Conservation (phyloP, 2,888 invertebrate species). For the Kuschelorhynchus macadamiae region DNA sequence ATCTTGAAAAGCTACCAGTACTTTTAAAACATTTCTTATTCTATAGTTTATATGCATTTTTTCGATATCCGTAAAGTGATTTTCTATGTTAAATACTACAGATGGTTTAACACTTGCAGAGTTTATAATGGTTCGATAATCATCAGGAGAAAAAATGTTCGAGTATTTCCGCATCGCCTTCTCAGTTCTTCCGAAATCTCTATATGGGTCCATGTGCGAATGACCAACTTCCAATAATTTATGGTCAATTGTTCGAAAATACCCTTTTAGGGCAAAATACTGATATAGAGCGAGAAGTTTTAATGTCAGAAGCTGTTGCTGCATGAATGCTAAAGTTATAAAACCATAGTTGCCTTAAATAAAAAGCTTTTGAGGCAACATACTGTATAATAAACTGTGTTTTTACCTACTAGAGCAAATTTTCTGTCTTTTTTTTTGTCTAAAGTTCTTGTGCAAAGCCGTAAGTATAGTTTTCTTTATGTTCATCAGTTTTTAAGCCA, state of each 20-base stretch:
- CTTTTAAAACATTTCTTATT: slow-evolving; percentile 31
- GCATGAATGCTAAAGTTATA: slow-evolving; percentile 52
- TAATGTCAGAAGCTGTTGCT: slow-evolving; percentile 43
- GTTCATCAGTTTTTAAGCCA: slow-evolving; percentile 18
- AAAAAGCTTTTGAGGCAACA: slow-evolving; percentile 51
- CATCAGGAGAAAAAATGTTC: slow-evolving; percentile 56
- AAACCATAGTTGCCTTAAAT: slow-evolving; percentile 53
- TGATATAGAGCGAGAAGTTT: slow-evolving; percentile 56
- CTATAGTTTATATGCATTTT: slow-evolving; percentile 45
- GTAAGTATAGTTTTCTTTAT: slow-evolving; percentile 35
- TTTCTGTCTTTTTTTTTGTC: slow-evolving; percentile 35
- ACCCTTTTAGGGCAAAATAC: slow-evolving; percentile 55
- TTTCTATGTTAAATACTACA: slow-evolving; percentile 52
- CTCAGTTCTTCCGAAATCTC: slow-evolving; percentile 60
- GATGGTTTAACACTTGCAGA: slow-evolving; percentile 29
- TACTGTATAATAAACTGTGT: background rate
- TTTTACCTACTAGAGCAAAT: background rate
- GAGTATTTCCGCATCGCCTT: slow-evolving; percentile 58
- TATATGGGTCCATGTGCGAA: slow-evolving; percentile 60
- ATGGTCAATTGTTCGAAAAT: slow-evolving; percentile 58
- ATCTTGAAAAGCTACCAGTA: slow-evolving; percentile 34
- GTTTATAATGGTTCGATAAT: slow-evolving; percentile 56
- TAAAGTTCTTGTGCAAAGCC: slow-evolving; percentile 31
- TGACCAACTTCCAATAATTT: slow-evolving; percentile 62
- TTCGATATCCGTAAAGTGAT: slow-evolving; percentile 50